A percentile compares a stretch with the other conserved stretches of the same genome.
Evolutionary conservation across 1,140 invertebrate species (phyloP).

Genomic region (Drosophila pseudoananassae): DNA sequence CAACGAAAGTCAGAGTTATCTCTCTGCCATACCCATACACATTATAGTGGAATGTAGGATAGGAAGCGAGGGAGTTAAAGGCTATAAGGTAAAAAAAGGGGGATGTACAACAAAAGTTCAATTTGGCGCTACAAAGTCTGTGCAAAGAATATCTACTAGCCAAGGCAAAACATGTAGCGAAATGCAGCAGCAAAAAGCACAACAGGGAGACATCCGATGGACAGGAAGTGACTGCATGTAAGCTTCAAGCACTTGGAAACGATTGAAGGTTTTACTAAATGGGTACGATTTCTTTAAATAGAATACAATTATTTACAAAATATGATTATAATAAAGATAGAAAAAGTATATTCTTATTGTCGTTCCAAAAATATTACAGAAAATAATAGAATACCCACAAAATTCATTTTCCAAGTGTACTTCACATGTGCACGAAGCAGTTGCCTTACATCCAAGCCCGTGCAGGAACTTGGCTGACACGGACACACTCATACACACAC

Average conservation of each 20-base stretch:
- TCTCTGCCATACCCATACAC: constrained; percentile 37
- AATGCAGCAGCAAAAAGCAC: constrained; percentile 49
- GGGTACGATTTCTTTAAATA: neutral
- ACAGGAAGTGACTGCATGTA: constrained; percentile 67
- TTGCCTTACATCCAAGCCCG: constrained; percentile 21
- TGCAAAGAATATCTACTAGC: constrained; percentile 68
- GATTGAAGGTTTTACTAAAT: neutral
- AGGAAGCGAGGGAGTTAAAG: constrained; percentile 11
- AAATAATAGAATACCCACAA: neutral
- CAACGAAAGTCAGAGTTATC: constrained; percentile 45
- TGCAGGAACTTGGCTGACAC: constrained; percentile 27
- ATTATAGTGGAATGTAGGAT: constrained; percentile 1
- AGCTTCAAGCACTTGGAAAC: constrained; percentile 26
- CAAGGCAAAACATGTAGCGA: constrained; percentile 66
- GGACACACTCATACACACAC: neutral
- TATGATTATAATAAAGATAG: neutral
- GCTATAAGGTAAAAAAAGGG: constrained; percentile 12
- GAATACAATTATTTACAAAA: too few relatives aligned
- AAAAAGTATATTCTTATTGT: neutral
- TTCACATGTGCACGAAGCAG: constrained; percentile 27
- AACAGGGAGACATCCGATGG: constrained; percentile 50
- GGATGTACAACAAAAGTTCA: constrained; percentile 70
- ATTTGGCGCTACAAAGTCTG: constrained; percentile 81
- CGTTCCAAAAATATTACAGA: neutral
- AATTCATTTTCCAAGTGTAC: neutral